Evolutionary conservation across 64 coral and sea anemone genomes (phyloP).

Genomic region (Pachyseris speciosa): DNA sequence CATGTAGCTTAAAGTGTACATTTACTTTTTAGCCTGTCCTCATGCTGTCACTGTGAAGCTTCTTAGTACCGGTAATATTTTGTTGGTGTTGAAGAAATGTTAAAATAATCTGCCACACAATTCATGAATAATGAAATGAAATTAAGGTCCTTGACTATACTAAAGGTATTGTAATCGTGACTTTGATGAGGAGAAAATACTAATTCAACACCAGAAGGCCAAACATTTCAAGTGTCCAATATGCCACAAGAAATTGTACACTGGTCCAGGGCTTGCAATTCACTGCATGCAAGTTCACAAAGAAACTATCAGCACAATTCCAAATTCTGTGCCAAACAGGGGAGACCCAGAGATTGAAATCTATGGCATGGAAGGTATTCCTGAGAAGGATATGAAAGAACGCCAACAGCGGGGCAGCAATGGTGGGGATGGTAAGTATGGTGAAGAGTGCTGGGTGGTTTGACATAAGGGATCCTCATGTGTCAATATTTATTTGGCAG

Average conservation of each 20-base stretch:
- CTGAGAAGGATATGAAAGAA: conserved; percentile 99
- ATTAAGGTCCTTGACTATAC: conserved; percentile 52
- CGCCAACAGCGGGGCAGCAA: conserved; percentile 67
- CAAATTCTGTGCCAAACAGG: conserved; percentile 92
- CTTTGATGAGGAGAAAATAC: conserved; percentile 99
- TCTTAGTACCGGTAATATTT: no score
- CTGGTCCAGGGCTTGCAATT: conserved; percentile 97
- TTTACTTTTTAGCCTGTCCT: no score
- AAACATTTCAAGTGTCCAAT: conserved; percentile 99
- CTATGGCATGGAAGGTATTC: conserved; percentile 99
- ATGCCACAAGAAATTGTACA: conserved; percentile 99
- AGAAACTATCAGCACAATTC: conserved; percentile 90
- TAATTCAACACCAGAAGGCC: conserved; percentile 99
- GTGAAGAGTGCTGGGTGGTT: no score
- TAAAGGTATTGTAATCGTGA: conserved; percentile 99
- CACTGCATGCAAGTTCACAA: conserved; percentile 99
- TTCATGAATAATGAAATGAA: not conserved
- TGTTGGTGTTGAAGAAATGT: no score
- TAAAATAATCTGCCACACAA: no score
- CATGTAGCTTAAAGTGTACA: no score
- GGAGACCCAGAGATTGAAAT: conserved; percentile 99
- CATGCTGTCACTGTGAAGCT: no score
- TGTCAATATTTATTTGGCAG: no score
- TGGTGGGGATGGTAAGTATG: conserved; percentile 13
- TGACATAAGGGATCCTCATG: no score